Conservation (phyloP, 2,797 vertebrate genomes). For the Acanthurus tractus region DNA sequence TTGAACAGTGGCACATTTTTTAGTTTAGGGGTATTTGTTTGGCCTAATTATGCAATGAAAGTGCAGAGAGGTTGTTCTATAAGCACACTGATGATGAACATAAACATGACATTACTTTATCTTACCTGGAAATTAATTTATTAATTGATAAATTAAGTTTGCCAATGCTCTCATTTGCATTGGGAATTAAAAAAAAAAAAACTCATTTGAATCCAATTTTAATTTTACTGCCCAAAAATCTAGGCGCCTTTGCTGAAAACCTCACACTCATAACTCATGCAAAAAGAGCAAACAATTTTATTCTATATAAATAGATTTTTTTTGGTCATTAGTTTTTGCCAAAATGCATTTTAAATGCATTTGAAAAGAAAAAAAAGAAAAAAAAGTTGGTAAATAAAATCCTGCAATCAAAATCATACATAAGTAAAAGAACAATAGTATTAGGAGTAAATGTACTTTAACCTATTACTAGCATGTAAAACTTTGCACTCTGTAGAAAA, state of each 20-base stretch:
- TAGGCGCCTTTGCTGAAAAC: neutral
- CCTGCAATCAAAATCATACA: neutral
- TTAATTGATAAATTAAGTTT: no score
- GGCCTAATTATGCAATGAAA: constrained; percentile 63
- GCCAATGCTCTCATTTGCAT: no score
- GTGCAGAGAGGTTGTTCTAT: constrained; percentile 19
- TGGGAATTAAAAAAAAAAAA: no score
- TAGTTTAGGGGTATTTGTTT: constrained; percentile 46
- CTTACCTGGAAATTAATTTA: no score
- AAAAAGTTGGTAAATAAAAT: neutral
- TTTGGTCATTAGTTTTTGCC: constrained; percentile 7
- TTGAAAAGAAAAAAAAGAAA: neutral
- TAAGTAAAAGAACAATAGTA: neutral
- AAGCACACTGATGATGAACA: no score
- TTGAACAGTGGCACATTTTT: constrained; percentile 65
- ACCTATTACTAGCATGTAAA: neutral
- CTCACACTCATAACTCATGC: neutral
- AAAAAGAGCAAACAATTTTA: constrained; percentile 11
- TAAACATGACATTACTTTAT: no score
- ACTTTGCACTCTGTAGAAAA: neutral
- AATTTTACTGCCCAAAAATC: neutral
- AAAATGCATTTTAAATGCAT: constrained; percentile 20
- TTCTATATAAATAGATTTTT: constrained; percentile 17
- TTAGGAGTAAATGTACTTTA: neutral
- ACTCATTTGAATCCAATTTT: neutral